phyloP scores from a whole-genome alignment of 1,140 invertebrate species.

The silkworm (Bombyx mori) region ASM3026992v2 NC_085127.1:9365001-9365500 shows the following conservation, averaged over 20 bases:
- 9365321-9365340: constrained; percentile 11
- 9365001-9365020: constrained; percentile 64
- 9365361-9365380: constrained; percentile 76
- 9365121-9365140: background rate
- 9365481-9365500: background rate
- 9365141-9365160: no score
- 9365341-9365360: constrained; percentile 81
- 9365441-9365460: constrained; percentile 91
- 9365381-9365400: constrained; percentile 48
- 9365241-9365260: constrained; percentile 9
- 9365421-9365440: constrained; percentile 84
- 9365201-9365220: constrained; percentile 13
- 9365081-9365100: background rate
- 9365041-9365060: constrained; percentile 21
- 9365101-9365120: background rate
- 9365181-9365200: background rate
- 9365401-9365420: constrained; percentile 70
- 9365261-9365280: constrained; percentile 12
- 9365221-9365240: constrained; percentile 8
- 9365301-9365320: background rate
- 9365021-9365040: constrained; percentile 47
- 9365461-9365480: background rate
- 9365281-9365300: constrained; percentile 6
- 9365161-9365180: no score
- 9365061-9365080: background rate